A percentile compares a stretch with the other conserved stretches of the same genome.
Conservation (phyloP, 2,797 vertebrate species). For the Lithobates sylvaticus region DNA sequence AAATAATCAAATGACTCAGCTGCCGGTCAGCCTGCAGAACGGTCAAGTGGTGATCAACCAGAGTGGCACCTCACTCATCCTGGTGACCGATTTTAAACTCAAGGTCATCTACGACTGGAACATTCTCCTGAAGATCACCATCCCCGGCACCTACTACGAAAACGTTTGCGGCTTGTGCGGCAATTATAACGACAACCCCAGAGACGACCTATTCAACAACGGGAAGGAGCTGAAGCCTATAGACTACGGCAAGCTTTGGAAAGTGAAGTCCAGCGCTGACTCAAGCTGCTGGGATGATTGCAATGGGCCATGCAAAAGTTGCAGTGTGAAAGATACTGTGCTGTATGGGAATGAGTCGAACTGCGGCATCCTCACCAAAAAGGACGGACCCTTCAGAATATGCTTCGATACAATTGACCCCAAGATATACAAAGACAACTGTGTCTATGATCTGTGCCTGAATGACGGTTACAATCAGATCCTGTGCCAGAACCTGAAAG, state of each 20-base stretch:
- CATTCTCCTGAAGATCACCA: slow-evolving; percentile 65
- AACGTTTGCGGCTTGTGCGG: slow-evolving; percentile 75
- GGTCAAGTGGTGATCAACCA: slow-evolving; percentile 67
- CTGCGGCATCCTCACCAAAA: slow-evolving; percentile 69
- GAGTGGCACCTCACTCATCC: slow-evolving; percentile 69
- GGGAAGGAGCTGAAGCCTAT: slow-evolving; percentile 64
- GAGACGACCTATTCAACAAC: slow-evolving; percentile 72
- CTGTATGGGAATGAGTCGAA: slow-evolving; percentile 16
- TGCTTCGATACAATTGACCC: slow-evolving; percentile 61
- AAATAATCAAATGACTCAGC: slow-evolving; percentile 65
- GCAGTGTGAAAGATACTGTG: neutral
- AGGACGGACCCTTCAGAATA: slow-evolving; percentile 72
- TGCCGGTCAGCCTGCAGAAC: slow-evolving; percentile 68
- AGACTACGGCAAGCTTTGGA: slow-evolving; percentile 73
- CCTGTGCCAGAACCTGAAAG: slow-evolving; percentile 71
- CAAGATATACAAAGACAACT: slow-evolving; percentile 67
- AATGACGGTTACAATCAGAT: slow-evolving; percentile 69
- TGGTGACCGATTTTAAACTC: slow-evolving; percentile 73
- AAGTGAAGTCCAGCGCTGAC: slow-evolving; percentile 51
- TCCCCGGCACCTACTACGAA: slow-evolving; percentile 70
- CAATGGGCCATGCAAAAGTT: slow-evolving; percentile 50
- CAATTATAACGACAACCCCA: slow-evolving; percentile 66
- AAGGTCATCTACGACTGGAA: slow-evolving; percentile 70
- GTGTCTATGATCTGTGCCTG: slow-evolving; percentile 73
- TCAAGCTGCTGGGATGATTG: slow-evolving; percentile 64